Evolutionary conservation across 2,888 invertebrate genomes (phyloP), one percentile per base, ranked within the genome.

Genomic region (Ditylenchus weischeri): DNA sequence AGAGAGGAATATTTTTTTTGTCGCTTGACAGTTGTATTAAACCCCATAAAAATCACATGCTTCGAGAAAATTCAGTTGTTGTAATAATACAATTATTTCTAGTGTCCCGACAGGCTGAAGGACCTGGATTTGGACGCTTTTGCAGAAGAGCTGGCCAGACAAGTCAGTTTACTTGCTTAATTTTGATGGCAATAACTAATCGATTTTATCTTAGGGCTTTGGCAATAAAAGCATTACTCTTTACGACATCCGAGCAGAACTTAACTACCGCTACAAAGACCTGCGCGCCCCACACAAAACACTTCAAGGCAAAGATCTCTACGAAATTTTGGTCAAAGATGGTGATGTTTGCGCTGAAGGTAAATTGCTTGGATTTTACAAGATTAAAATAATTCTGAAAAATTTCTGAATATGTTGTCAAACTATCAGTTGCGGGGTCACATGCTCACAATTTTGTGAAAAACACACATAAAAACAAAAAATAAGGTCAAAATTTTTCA

Each of bases 41-140:
- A n/a, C n/a, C n/a, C n/a, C n/a, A n/a, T n/a, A n/a, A n/a, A n/a
- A n/a, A n/a, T n/a, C n/a, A n/a, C n/a, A n/a, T n/a, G n/a, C n/a
- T n/a, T n/a, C n/a, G n/a, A n/a, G n/a, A n/a, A n/a, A n/a, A n/a
- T n/a, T n/a, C 29, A 43, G 11, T 43, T 43, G 2, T 8, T 43
- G 13, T 43, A 13, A 43, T 43, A 13, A 6, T 43, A 6, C 1
- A 15, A 13, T 3, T 43, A 6, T 43, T 43, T 43, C 93, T n/a
- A 95, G 84, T 90, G 92, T 11, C 95, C 96, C 0, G 81, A 86
- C 69, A 76, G 85, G 50, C 79, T 86, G 47, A 85, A 85, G 73
- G 98, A 98, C 84, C 87, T 99, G 43, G 96, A 98, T 87, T 87
- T 98, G 71, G 96, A 98, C 84, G 96, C 96, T 0, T 98, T 98